Conservation (phyloP, 2,888 invertebrate species). For the Meganola albula region DNA sequence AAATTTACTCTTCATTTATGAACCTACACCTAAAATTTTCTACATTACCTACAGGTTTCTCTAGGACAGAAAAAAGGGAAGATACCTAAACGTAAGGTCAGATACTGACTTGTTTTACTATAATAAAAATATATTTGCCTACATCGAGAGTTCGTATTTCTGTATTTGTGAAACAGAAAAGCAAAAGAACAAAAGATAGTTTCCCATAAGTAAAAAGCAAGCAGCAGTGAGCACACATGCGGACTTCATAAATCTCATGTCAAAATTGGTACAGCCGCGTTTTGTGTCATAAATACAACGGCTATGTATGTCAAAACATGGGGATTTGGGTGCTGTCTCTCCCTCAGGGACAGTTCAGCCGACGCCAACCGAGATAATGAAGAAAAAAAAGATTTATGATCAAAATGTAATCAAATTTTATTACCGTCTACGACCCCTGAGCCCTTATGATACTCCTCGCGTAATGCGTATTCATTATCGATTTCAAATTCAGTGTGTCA, state of each 20-base stretch:
- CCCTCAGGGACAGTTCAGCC: conserved; percentile 47
- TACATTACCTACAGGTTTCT: too few relatives aligned
- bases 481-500: conserved; percentile 44
- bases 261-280: conserved; percentile 55
- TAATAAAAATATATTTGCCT: too few relatives aligned
- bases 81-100: too few relatives aligned
- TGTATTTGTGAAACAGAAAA: too few relatives aligned
- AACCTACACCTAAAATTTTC: too few relatives aligned
- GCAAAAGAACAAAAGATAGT: too few relatives aligned
- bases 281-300: conserved; percentile 66
- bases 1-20: conserved; percentile 17
- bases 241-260: conserved; percentile 72
- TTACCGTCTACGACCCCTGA: conserved; percentile 57
- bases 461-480: conserved; percentile 44
- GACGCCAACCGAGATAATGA: conserved; percentile 65
- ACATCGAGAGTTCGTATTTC: too few relatives aligned
- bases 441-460: conserved; percentile 41
- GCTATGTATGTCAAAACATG: conserved; percentile 73
- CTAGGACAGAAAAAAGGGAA: too few relatives aligned
- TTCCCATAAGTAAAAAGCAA: conserved; percentile 53
- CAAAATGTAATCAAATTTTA: conserved; percentile 74
- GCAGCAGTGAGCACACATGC: conserved; percentile 65
- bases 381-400: conserved; percentile 75
- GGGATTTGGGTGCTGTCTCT: conserved; percentile 60
- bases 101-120: too few relatives aligned